Conservation (phyloP, 2,888 invertebrate genomes). For the Melinopterus prodromus region DNA sequence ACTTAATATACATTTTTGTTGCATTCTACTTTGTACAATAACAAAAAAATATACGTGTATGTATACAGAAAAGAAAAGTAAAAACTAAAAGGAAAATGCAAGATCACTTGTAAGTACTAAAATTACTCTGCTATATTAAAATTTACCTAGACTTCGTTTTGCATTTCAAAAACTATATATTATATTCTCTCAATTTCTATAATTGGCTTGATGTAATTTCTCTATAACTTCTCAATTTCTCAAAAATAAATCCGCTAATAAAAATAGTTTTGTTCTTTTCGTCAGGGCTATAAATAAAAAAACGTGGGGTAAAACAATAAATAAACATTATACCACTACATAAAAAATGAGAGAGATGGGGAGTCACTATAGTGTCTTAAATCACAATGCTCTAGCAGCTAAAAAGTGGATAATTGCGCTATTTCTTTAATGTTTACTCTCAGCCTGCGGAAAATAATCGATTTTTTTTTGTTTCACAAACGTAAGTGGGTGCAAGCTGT, state of each 20-base stretch:
- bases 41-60: not conserved
- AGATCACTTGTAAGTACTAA: constrained; percentile 20
- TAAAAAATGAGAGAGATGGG: constrained; percentile 41
- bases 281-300: constrained; percentile 41
- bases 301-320: constrained; percentile 46
- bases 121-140: constrained; percentile 15
- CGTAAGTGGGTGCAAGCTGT: constrained; percentile 34
- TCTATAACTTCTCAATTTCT: constrained; percentile 13
- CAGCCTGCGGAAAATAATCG: constrained; percentile 32
- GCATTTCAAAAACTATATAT: constrained; percentile 9
- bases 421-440: constrained; percentile 27
- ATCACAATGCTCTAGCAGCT: constrained; percentile 50
- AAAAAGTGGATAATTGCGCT: constrained; percentile 30
- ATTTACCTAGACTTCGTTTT: constrained; percentile 5
- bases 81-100: constrained; percentile 21
- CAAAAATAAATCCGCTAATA: constrained; percentile 27
- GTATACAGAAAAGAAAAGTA: constrained; percentile 21
- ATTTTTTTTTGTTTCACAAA: constrained; percentile 10
- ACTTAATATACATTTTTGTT: constrained; percentile 19
- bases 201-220: constrained; percentile 20
- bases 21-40: constrained; percentile 6
- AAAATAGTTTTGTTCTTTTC: constrained; percentile 45
- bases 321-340: constrained; percentile 47
- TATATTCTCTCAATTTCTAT: constrained; percentile 9
- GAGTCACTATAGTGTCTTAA: constrained; percentile 48